A percentile compares a stretch with the other conserved stretches of the same genome.
These are phyloP conservation scores for Tipula confusa DNA, from an alignment of 2,888 invertebrate species.

Conservation along the genomic window DNA sequence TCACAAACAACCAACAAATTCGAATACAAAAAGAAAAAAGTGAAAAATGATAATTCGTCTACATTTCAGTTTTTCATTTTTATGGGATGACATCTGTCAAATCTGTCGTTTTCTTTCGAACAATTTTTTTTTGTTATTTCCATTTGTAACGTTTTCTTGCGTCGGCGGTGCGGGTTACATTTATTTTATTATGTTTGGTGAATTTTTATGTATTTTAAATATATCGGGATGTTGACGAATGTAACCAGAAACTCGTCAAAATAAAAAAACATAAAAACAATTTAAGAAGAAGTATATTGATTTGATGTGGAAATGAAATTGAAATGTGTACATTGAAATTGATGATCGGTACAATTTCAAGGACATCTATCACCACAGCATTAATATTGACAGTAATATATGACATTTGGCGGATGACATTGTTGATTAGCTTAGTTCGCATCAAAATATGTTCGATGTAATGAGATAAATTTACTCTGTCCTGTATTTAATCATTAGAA, in stretches of 20 bases:
- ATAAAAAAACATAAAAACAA: not conserved
- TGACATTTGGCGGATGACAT: not conserved
- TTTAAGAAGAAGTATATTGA: not conserved
- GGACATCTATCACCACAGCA: not conserved
- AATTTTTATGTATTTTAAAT: conserved; percentile 15
- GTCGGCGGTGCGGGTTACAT: not conserved
- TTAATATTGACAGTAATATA: not conserved
- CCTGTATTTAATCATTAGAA: too few species aligned
- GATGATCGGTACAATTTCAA: not conserved
- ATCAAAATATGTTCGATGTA: too few species aligned
- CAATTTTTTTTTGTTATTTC: not conserved
- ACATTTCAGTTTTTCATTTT: conserved; percentile 7
- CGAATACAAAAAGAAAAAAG: not conserved
- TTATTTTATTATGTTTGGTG: not conserved
- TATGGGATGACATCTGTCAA: conserved; percentile 20
- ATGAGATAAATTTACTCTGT: too few species aligned
- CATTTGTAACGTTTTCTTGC: not conserved
- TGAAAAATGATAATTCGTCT: not conserved
- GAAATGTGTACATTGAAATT: not conserved
- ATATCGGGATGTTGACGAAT: not conserved
- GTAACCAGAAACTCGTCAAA: not conserved
- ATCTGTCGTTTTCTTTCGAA: not conserved
- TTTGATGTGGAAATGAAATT: not conserved
- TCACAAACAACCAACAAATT: not conserved
- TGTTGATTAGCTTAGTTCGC: not conserved